These are phyloP conservation scores for Balaenoptera acutorostrata DNA, from an alignment of 2,113 vertebrate genomes.

Conservation along the genomic window DNA sequence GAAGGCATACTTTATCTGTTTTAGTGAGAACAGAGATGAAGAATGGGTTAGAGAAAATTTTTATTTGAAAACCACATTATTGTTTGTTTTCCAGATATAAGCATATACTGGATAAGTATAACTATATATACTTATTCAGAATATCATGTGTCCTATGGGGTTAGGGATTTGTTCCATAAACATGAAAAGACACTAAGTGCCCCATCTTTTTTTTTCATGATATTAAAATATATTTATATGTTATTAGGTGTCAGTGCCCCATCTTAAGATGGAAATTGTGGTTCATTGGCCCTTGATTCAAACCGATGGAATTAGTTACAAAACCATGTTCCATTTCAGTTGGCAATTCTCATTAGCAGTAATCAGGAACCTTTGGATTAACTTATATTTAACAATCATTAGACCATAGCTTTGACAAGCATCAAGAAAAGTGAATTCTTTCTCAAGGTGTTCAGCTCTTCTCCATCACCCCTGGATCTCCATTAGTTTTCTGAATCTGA, in stretches of 20 bases:
- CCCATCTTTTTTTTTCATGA: background rate
- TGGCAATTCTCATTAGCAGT: background rate
- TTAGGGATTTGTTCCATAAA: background rate
- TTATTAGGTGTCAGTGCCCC: background rate
- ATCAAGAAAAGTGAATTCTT: background rate
- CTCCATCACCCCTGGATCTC: background rate
- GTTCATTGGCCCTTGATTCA: background rate
- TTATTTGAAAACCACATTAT: background rate
- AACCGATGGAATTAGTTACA: background rate
- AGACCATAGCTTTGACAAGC: background rate
- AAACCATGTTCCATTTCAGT: background rate
- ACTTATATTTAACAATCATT: background rate
- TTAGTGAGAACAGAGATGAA: background rate
- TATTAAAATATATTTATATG: background rate
- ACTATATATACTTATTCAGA: background rate
- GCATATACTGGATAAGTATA: background rate
- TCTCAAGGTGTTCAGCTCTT: background rate
- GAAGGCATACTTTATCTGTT: background rate
- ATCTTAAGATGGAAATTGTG: background rate
- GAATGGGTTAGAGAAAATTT: background rate
- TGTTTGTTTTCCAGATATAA: background rate
- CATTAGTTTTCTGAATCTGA: background rate
- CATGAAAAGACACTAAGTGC: background rate
- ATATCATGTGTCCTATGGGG: background rate
- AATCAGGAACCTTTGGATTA: background rate